These are phyloP conservation scores for Zosterops hypoxanthus DNA, from an alignment of 2,113 vertebrate species.

Conservation along the genomic window DNA sequence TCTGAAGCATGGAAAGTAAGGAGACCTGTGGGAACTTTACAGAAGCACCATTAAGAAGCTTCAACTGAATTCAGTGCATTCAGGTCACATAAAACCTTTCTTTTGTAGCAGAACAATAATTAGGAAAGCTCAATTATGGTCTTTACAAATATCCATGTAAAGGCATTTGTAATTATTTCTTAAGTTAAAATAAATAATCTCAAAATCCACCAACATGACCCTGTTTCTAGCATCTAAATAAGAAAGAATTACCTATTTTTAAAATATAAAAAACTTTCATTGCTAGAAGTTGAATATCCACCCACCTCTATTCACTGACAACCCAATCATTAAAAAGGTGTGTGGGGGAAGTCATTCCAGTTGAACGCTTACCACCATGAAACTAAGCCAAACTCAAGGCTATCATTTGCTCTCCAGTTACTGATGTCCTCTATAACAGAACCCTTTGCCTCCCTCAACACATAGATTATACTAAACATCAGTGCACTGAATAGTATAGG, in stretches of 20 bases:
- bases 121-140: background rate
- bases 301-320: slow-evolving; percentile 19
- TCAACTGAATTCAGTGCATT: background rate
- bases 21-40: background rate
- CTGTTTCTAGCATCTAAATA: background rate
- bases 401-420: background rate
- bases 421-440: background rate
- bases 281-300: background rate
- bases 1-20: background rate
- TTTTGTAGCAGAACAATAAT: background rate
- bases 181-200: slow-evolving; percentile 4
- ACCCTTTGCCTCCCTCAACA: background rate
- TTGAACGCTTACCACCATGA: background rate
- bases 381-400: slow-evolving; percentile 1
- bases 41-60: background rate
- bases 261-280: background rate
- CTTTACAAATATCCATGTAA: background rate
- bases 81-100: background rate
- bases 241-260: background rate
- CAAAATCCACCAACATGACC: background rate
- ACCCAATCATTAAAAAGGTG: background rate
- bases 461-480: background rate
- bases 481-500: background rate
- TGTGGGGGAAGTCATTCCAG: slow-evolving; percentile 1
- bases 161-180: background rate